Conservation (phyloP, 2,797 vertebrate genomes). For the Pelobates cultripes region DNA sequence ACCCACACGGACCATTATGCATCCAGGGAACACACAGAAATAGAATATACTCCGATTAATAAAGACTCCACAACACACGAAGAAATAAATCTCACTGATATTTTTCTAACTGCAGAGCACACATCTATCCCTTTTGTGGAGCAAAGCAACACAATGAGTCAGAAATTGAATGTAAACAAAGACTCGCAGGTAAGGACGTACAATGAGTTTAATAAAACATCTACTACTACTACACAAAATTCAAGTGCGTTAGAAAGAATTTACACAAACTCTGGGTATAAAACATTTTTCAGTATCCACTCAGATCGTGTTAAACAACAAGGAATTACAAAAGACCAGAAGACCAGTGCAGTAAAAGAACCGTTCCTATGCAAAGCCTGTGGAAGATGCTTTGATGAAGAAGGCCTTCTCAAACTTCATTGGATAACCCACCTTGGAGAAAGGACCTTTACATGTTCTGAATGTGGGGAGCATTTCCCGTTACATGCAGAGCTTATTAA, state of each 20-base stretch:
- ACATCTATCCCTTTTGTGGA: neutral
- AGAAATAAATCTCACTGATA: neutral
- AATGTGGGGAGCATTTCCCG: conserved; percentile 63
- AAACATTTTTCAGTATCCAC: neutral
- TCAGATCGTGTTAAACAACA: neutral
- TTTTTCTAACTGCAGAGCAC: neutral
- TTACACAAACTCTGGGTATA: neutral
- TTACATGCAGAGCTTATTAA: conserved; percentile 45
- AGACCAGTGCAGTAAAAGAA: neutral
- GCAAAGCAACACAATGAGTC: too few relatives aligned
- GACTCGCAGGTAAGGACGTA: neutral
- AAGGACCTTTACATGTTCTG: conserved; percentile 70
- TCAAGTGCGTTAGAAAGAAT: neutral
- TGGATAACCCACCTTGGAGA: conserved; percentile 70
- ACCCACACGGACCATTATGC: neutral
- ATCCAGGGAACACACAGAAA: neutral
- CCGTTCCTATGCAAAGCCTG: neutral
- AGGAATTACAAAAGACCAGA: neutral
- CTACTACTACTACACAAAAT: neutral
- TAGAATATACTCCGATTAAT: neutral
- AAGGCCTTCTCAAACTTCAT: neutral
- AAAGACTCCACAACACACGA: neutral
- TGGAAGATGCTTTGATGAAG: neutral
- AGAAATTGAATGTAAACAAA: neutral
- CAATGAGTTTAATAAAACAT: neutral